Evolutionary conservation across 2,888 invertebrate species (phyloP).

Genomic region (Cheilosia impressa): DNA sequence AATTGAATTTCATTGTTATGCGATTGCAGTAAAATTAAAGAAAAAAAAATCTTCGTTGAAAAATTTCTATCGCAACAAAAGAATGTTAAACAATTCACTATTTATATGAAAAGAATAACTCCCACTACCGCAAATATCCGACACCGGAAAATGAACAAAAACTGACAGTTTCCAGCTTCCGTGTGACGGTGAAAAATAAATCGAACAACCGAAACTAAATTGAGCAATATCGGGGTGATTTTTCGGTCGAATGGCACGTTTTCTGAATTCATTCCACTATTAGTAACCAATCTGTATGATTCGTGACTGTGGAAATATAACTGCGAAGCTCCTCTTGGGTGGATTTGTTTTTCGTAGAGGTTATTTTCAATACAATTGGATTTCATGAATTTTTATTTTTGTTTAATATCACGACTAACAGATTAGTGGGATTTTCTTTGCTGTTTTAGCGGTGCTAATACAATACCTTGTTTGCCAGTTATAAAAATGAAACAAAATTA

Average conservation of each 20-base stretch:
- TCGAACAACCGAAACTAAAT: not conserved
- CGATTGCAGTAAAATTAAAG: not conserved
- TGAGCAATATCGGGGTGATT: slow-evolving; percentile 5
- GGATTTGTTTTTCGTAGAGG: too few species aligned
- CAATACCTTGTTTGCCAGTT: too few species aligned
- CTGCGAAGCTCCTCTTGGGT: too few species aligned
- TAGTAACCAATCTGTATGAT: slow-evolving; percentile 20
- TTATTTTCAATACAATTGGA: too few species aligned
- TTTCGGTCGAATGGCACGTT: slow-evolving; percentile 6
- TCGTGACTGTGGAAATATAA: slow-evolving; percentile 28
- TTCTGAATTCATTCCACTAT: slow-evolving; percentile 29
- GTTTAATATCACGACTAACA: too few species aligned
- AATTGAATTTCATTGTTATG: slow-evolving; percentile 6
- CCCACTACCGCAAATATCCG: not conserved
- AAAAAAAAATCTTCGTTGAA: not conserved
- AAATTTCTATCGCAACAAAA: not conserved
- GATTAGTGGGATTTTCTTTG: too few species aligned
- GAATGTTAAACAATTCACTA: not conserved
- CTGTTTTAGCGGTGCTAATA: too few species aligned
- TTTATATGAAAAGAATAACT: not conserved
- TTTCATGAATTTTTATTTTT: too few species aligned
- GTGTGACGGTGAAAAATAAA: not conserved
- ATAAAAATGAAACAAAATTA: too few species aligned
- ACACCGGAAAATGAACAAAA: slow-evolving; percentile 7
- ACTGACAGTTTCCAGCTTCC: not conserved